Conservation (phyloP, 2,113 vertebrate species). For the Silurus meridionalis region DNA sequence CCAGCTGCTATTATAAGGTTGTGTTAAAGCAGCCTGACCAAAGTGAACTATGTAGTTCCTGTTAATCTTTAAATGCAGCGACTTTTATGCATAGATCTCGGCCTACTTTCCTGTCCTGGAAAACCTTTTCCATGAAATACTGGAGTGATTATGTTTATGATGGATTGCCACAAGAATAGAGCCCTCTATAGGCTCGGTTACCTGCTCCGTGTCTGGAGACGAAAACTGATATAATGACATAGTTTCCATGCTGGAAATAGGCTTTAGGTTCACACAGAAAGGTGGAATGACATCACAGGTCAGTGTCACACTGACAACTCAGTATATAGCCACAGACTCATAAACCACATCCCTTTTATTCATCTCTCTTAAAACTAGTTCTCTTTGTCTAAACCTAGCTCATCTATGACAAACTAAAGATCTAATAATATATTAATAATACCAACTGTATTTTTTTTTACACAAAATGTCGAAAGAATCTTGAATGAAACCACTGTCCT, state of each 20-base stretch:
- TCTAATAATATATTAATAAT: not conserved
- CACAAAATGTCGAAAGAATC: not conserved
- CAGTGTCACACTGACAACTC: slow-evolving; percentile 54
- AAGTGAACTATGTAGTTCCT: not conserved
- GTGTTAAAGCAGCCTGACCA: slow-evolving; percentile 40
- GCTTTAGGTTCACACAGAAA: slow-evolving; percentile 58
- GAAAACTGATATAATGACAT: slow-evolving; percentile 53
- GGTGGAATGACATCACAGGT: slow-evolving; percentile 41
- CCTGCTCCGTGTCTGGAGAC: slow-evolving; percentile 24
- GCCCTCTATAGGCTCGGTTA: slow-evolving; percentile 40
- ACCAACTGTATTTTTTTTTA: not conserved
- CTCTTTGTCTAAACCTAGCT: slow-evolving; percentile 2
- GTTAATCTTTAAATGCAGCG: not conserved
- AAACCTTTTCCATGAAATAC: slow-evolving; percentile 57
- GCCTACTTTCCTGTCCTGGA: slow-evolving; percentile 43
- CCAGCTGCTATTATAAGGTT: slow-evolving; percentile 39
- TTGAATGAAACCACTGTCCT: not conserved
- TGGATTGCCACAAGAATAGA: slow-evolving; percentile 52
- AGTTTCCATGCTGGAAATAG: slow-evolving; percentile 62
- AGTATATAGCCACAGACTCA: slow-evolving; percentile 42
- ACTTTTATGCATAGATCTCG: not conserved
- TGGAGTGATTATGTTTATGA: slow-evolving; percentile 52
- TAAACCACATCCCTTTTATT: slow-evolving; percentile 51
- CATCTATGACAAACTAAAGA: not conserved
- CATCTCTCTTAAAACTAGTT: slow-evolving; percentile 46